Conservation (phyloP, 2,797 vertebrate species). For the Etheostoma nigrum region DNA sequence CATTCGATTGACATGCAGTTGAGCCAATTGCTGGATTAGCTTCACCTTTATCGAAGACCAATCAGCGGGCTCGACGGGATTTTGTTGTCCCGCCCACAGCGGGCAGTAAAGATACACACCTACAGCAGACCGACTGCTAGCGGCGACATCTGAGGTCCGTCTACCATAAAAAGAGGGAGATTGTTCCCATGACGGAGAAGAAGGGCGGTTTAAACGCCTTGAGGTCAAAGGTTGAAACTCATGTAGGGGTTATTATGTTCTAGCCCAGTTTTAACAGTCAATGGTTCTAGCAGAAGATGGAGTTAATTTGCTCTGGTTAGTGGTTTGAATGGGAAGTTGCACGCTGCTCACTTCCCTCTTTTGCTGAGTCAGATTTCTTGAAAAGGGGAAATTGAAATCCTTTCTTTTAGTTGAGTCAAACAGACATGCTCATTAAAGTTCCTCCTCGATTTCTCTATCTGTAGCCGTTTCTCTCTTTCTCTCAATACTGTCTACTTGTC, state of each 20-base stretch:
- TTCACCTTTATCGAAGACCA: constrained; percentile 62
- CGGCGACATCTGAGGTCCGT: constrained; percentile 71
- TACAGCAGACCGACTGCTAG: constrained; percentile 20
- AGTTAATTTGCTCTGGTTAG: constrained; percentile 27
- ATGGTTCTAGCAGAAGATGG: not conserved
- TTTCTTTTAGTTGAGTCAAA: constrained; percentile 41
- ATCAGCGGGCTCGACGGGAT: constrained; percentile 46
- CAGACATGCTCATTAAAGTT: not conserved
- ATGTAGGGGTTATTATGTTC: constrained; percentile 32
- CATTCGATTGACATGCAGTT: constrained; percentile 59
- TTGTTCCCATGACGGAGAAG: constrained; percentile 47
- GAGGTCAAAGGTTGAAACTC: constrained; percentile 67
- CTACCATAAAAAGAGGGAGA: constrained; percentile 54
- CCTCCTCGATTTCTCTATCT: too few relatives aligned
- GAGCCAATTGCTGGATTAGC: constrained; percentile 34
- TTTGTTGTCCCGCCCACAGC: constrained; percentile 43
- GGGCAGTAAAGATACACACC: constrained; percentile 30
- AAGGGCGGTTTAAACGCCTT: constrained; percentile 58
- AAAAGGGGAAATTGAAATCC: constrained; percentile 57
- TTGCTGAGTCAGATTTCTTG: constrained; percentile 50
- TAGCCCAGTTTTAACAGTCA: too few relatives aligned
- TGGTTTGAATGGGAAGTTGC: constrained; percentile 48
- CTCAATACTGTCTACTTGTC: not conserved
- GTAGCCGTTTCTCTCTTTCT: not conserved
- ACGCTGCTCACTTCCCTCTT: constrained; percentile 54